These are phyloP conservation scores for Leucosticte australis DNA, from an alignment of 2,113 vertebrate species.

Conservation along the genomic window DNA sequence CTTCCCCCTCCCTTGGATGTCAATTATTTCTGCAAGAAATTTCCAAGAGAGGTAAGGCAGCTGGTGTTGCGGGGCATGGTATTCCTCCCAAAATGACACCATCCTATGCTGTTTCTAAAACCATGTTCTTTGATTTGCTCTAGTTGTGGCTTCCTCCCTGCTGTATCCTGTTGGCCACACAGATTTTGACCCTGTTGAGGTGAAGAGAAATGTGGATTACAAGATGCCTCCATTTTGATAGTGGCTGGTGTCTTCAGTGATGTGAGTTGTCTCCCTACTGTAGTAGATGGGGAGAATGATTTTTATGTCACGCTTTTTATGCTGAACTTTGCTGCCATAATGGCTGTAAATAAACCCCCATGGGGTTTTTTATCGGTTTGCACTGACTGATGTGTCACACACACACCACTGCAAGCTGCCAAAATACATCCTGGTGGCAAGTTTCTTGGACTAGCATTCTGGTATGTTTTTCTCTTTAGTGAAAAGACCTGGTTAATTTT, in stretches of 20 bases:
- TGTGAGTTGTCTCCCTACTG: not conserved
- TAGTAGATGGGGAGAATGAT: not conserved
- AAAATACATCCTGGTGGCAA: not conserved
- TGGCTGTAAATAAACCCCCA: conserved; percentile 33
- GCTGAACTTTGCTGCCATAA: conserved; percentile 18
- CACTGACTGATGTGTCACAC: not conserved
- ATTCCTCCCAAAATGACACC: not conserved
- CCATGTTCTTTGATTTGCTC: not conserved
- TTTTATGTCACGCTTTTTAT: not conserved
- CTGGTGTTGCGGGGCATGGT: not conserved
- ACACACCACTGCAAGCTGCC: not conserved
- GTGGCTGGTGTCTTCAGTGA: not conserved
- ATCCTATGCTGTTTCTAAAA: not conserved
- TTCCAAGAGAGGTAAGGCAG: not conserved
- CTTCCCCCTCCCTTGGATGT: not conserved
- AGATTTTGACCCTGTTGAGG: not conserved
- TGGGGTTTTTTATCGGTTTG: conserved; percentile 4
- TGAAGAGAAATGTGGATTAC: not conserved
- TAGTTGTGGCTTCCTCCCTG: not conserved
- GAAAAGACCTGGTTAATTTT: conserved; percentile 25
- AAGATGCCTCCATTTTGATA: not conserved
- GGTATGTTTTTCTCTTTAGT: not conserved
- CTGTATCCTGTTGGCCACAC: not conserved
- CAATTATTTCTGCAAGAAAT: not conserved
- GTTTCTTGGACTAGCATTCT: not conserved